phyloP scores from a whole-genome alignment of 2,113 vertebrate species.

The Trichomycterus rosablanca region DNA sequence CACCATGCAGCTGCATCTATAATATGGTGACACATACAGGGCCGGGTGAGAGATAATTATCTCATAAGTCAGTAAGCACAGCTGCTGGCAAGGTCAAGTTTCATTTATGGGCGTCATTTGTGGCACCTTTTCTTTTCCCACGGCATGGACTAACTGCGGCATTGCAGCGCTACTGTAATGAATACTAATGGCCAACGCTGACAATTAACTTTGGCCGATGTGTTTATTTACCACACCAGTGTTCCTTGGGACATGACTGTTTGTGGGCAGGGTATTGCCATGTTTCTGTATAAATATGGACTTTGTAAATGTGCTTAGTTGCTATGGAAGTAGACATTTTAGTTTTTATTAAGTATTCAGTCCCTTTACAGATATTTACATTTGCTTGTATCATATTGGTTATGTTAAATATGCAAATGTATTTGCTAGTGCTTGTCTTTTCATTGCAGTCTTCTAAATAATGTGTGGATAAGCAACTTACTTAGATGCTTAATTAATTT shows the following conservation, averaged over 20 bases:
- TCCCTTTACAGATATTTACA: too few relatives aligned
- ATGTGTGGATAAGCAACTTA: constrained; percentile 21
- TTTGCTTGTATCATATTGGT: too few relatives aligned
- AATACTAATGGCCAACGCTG: constrained; percentile 65
- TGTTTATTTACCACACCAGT: constrained; percentile 55
- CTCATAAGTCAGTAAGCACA: constrained; percentile 69
- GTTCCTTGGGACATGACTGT: constrained; percentile 12
- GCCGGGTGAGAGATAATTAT: constrained; percentile 61
- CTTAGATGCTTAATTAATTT: constrained; percentile 5
- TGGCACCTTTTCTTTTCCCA: constrained; percentile 48
- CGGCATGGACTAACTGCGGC: constrained; percentile 58
- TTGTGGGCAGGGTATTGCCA: constrained; percentile 7
- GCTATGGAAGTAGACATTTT: not conserved
- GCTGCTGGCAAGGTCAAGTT: constrained; percentile 70
- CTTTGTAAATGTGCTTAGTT: not conserved
- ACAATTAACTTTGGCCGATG: constrained; percentile 60
- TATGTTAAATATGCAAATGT: too few relatives aligned
- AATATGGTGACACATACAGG: constrained; percentile 52
- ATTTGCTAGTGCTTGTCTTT: too few relatives aligned
- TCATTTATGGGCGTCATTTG: constrained; percentile 54
- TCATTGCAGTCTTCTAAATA: too few relatives aligned
- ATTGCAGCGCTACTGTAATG: constrained; percentile 52
- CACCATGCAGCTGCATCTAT: constrained; percentile 48
- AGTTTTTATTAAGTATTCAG: too few relatives aligned
- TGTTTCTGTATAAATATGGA: not conserved